These are phyloP conservation scores for Metaphire vulgaris DNA, from an alignment of 1,140 invertebrate species.

Conservation along the genomic window DNA sequence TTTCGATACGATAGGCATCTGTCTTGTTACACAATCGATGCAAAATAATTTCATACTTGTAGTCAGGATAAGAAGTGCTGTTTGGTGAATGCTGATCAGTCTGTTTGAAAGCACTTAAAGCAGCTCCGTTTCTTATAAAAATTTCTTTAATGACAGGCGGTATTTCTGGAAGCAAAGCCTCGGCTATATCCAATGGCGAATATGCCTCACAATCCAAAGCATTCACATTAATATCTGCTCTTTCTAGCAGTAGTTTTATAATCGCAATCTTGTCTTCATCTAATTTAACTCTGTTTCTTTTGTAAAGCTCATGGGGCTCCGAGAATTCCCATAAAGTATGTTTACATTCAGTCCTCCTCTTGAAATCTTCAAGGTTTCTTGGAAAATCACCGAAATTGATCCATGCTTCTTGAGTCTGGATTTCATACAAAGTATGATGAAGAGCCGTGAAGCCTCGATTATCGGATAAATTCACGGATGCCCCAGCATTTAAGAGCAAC, in stretches of 20 bases:
- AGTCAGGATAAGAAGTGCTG: neutral
- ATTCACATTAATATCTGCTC: no score
- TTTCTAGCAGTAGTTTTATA: neutral
- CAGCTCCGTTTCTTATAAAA: no score
- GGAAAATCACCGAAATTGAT: neutral
- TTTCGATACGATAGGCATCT: neutral
- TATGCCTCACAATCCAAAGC: no score
- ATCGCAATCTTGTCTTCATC: neutral
- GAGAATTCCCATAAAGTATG: neutral
- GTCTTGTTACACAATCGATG: neutral
- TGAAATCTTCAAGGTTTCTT: neutral
- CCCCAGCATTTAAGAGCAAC: neutral
- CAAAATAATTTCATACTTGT: neutral
- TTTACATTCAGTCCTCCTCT: no score
- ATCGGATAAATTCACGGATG: neutral
- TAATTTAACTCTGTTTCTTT: neutral
- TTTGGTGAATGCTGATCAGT: neutral
- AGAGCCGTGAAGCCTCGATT: neutral
- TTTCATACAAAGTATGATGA: neutral
- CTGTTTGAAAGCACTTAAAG: no score
- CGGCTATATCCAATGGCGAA: no score
- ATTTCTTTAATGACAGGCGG: no score
- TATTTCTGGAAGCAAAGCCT: no score
- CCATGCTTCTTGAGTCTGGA: neutral
- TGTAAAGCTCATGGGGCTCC: neutral